Evolutionary conservation across 1,140 invertebrate species (phyloP).

Genomic region (Ceratina japonica): DNA sequence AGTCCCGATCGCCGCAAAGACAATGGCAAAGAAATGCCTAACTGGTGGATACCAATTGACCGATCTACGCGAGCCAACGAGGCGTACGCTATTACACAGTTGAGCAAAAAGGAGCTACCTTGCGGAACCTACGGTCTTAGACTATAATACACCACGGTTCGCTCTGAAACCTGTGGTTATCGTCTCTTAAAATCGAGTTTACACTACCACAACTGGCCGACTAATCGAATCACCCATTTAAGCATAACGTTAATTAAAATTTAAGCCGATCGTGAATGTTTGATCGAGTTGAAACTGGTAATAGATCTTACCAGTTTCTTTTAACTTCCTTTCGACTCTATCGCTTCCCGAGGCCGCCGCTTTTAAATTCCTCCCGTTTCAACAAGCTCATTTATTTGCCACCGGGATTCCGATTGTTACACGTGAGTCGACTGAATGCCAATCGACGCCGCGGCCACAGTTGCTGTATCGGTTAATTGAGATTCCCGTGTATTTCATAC

Average conservation of each 20-base stretch:
- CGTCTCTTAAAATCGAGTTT: no score
- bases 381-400: constrained; percentile 41
- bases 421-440: constrained; percentile 36
- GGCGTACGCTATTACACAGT: constrained; percentile 26
- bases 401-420: constrained; percentile 44
- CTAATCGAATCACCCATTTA: not conserved
- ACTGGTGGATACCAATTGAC: constrained; percentile 12
- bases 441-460: constrained; percentile 16
- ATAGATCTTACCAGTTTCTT: not conserved
- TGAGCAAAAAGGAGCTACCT: constrained; percentile 10
- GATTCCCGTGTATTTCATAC: constrained; percentile 17
- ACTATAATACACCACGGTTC: no score
- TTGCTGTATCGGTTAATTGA: constrained; percentile 38
- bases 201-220: not conserved
- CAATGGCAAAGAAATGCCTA: constrained; percentile 9
- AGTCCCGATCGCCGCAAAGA: constrained; percentile 14
- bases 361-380: constrained; percentile 41
- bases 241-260: no score
- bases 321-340: not conserved
- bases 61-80: constrained; percentile 32
- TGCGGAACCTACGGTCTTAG: not conserved
- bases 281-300: not conserved
- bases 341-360: not conserved
- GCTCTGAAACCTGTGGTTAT: no score
- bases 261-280: no score